Percentiles rank a stretch among this genome's conserved stretches.
These are phyloP conservation scores for Drosophila quasianomalipes DNA, from an alignment of 2,888 invertebrate species.

Conservation along the genomic window DNA sequence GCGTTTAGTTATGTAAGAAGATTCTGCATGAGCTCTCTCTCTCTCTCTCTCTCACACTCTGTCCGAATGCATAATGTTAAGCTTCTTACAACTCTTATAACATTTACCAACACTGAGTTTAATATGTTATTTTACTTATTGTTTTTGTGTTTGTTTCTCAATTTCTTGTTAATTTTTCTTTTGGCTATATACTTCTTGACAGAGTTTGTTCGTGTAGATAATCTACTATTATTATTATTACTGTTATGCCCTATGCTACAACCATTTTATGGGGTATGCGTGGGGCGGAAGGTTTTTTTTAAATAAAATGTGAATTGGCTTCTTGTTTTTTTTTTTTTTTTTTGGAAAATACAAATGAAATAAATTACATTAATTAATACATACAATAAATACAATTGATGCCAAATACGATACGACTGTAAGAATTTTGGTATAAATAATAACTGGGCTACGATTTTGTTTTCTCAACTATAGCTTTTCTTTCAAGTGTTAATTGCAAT, in stretches of 20 bases:
- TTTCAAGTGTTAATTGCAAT: slow-evolving; percentile 30
- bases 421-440: slow-evolving; percentile 20
- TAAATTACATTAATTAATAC: slow-evolving; percentile 77
- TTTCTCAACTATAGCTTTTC: slow-evolving; percentile 27
- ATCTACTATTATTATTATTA: slow-evolving; percentile 27
- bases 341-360: slow-evolving; percentile 43
- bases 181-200: slow-evolving; percentile 41
- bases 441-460: slow-evolving; percentile 57
- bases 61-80: slow-evolving; percentile 3
- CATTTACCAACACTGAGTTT: slow-evolving; percentile 10
- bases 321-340: background rate
- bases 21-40: background rate
- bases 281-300: slow-evolving; percentile 3
- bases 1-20: slow-evolving; percentile 42
- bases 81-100: slow-evolving; percentile 14
- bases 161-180: slow-evolving; percentile 10
- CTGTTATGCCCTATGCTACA: slow-evolving; percentile 46
- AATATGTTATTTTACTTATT: slow-evolving; percentile 17
- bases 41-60: background rate
- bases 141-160: slow-evolving; percentile 11
- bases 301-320: slow-evolving; percentile 41
- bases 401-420: slow-evolving; percentile 56
- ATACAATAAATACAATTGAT: slow-evolving; percentile 64
- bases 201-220: slow-evolving; percentile 23
- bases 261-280: slow-evolving; percentile 65